Percentiles rank a stretch among this genome's conserved stretches.
phyloP scores from a whole-genome alignment of 1,140 invertebrate genomes.

The Apis dorsata region DNA sequence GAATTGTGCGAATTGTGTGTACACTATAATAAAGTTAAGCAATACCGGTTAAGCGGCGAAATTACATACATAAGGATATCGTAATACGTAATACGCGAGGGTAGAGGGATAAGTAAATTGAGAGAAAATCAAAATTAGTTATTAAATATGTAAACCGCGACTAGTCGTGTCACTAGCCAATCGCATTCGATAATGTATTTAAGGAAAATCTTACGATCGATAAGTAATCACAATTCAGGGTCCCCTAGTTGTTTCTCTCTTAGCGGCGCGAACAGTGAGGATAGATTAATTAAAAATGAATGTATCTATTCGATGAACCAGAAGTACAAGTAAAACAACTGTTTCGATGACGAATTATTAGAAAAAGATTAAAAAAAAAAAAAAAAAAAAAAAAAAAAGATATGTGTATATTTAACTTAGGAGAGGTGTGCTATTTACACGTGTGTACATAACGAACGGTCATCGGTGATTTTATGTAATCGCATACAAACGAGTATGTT shows the following conservation, averaged over 20 bases:
- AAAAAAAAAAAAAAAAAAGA: no score
- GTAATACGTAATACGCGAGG: constrained; percentile 58
- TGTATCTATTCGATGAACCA: constrained; percentile 59
- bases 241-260: constrained; percentile 62
- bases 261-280: constrained; percentile 16
- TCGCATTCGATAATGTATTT: constrained; percentile 47
- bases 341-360: constrained; percentile 60
- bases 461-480: constrained; percentile 30
- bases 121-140: constrained; percentile 64
- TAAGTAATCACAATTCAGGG: constrained; percentile 67
- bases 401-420: constrained; percentile 28
- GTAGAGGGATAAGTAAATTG: constrained; percentile 37
- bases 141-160: constrained; percentile 31
- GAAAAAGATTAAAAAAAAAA: constrained; percentile 1
- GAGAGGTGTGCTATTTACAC: neutral
- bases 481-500: constrained; percentile 3
- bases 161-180: constrained; percentile 24
- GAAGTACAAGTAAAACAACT: constrained; percentile 61
- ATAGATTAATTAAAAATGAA: constrained; percentile 52
- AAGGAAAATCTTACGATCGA: constrained; percentile 42
- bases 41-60: constrained; percentile 43
- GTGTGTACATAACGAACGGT: constrained; percentile 36
- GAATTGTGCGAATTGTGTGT: constrained; percentile 21
- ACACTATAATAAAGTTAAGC: constrained; percentile 51
- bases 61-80: constrained; percentile 48